Base-by-base conservation (phyloP, 2,888 invertebrate genomes). In the Acanthosoma haemorrhoidale region DNA sequence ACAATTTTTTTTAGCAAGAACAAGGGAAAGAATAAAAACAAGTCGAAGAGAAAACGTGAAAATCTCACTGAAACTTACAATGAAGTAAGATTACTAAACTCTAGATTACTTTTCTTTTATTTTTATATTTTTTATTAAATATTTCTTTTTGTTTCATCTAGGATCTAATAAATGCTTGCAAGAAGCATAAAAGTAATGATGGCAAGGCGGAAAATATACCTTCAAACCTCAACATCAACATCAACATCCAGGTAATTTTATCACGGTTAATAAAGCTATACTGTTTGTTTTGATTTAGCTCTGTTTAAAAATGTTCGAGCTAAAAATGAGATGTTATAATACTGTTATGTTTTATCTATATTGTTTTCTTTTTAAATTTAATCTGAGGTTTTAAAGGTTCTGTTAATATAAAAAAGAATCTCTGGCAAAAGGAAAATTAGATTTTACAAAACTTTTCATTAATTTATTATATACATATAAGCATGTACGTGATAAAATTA, bases 121-220 rank as follows among this genome's bases (percentile, higher is more conserved):
- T n/a, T 13, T 63, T 16, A 15, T 21, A 9, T 59, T 16, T n/a
- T 16, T 61, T 39, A 16, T 64, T 21, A 6, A 11, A 4, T n/a
- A 31, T 15, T 39, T 25, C 13, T 39, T 69, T 16, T n/a, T 60
- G n/a, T 13, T 64, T 21, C 15, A 11, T 63, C 2, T 21, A 64
- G 64, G 64, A 64, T 21, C 38, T 64, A 38, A 38, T 64, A 39
- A 38, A 21, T 3, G 64, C 16, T 15, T 64, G 29, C n/a, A 63
- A 63, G 57, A 70, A 41, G 15, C 32, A 29, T 8, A 57, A 39
- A 41, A 15, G 38, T 11, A 58, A 69, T 31, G 21, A 36, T 2
- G 21, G 31, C 4, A 15, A n/a, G 21, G 68, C n/a, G 11, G 39
- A 38, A 60, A 15, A 11, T 31, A 21, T 38, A 39, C 29, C 60